Percentiles rank a stretch among this genome's conserved stretches.
These are phyloP conservation scores for Lomographa bimaculata DNA, from an alignment of 2,888 invertebrate genomes.

Conservation along the genomic window DNA sequence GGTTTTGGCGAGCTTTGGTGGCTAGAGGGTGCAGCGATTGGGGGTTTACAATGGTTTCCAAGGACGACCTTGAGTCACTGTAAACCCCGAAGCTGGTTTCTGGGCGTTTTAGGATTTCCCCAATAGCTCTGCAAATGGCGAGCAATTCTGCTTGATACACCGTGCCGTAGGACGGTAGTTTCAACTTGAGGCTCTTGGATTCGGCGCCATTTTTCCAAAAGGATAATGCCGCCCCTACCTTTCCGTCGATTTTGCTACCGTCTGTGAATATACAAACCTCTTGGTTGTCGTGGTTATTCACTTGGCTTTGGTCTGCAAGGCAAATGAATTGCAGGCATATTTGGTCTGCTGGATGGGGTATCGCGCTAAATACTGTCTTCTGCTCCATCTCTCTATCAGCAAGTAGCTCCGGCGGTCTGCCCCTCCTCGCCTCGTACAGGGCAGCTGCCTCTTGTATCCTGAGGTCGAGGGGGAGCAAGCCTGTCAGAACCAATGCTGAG, in stretches of 20 bases:
- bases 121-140: constrained; percentile 16
- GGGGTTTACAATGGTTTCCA: neutral
- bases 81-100: neutral
- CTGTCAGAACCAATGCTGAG: too few relatives aligned
- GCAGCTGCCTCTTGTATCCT: constrained; percentile 25
- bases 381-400: constrained; percentile 18
- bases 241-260: constrained; percentile 7
- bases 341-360: constrained; percentile 18
- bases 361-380: neutral
- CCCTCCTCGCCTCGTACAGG: constrained; percentile 8
- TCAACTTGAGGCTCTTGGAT: constrained; percentile 15
- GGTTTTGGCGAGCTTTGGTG: too few relatives aligned
- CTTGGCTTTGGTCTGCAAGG: constrained; percentile 10
- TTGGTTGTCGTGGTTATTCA: neutral
- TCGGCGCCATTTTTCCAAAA: constrained; percentile 22
- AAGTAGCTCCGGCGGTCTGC: constrained; percentile 7
- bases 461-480: constrained; percentile 25
- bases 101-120: neutral
- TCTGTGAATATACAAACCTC: neutral
- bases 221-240: constrained; percentile 26
- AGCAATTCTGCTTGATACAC: constrained; percentile 31
- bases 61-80: too few relatives aligned
- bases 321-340: constrained; percentile 1
- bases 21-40: neutral
- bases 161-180: constrained; percentile 7